phyloP scores from a whole-genome alignment of 2,113 vertebrate species.

The Python bivittatus region DNA sequence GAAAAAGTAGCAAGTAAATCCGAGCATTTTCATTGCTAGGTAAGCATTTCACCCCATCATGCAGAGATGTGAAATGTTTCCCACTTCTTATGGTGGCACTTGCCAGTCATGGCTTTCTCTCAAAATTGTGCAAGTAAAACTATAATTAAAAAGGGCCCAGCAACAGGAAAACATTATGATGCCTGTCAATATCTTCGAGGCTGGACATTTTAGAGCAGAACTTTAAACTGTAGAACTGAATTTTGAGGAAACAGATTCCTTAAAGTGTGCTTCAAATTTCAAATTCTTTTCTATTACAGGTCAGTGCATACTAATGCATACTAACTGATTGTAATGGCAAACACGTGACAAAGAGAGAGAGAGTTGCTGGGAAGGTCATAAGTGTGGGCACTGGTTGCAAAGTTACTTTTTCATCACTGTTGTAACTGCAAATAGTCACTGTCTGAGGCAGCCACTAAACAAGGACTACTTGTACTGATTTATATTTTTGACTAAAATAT shows the following conservation, averaged over 20 bases:
- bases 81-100: background rate
- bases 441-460: too few relatives aligned
- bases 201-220: background rate
- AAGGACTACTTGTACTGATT: too few relatives aligned
- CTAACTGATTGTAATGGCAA: too few relatives aligned
- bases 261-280: background rate
- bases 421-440: too few relatives aligned
- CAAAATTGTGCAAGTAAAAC: constrained; percentile 1
- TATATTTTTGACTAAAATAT: too few relatives aligned
- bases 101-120: constrained; percentile 13
- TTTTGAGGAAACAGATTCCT: background rate
- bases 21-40: constrained; percentile 20
- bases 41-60: constrained; percentile 20
- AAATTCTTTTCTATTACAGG: background rate
- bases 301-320: too few relatives aligned
- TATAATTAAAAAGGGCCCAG: constrained; percentile 22
- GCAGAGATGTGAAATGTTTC: constrained; percentile 36
- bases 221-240: background rate
- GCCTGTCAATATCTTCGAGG: background rate
- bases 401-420: too few relatives aligned
- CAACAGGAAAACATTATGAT: constrained; percentile 4
- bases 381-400: too few relatives aligned
- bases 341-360: too few relatives aligned
- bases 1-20: constrained; percentile 31
- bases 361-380: too few relatives aligned